phyloP scores from a whole-genome alignment of 2,113 vertebrate species.

The Malaclemys terrapin region DNA sequence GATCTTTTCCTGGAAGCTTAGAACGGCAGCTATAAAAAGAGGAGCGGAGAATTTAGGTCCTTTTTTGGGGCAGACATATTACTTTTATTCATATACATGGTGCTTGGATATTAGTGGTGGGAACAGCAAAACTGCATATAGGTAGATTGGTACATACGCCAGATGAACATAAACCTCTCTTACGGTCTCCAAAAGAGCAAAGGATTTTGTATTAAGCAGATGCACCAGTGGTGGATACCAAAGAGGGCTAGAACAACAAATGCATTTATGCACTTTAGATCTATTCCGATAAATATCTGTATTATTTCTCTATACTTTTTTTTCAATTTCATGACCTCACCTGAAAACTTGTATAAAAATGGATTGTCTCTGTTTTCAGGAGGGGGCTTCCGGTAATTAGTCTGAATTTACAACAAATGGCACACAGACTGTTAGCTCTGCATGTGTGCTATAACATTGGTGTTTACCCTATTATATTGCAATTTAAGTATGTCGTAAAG shows the following conservation, averaged over 20 bases:
- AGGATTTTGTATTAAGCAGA: not conserved
- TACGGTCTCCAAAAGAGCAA: not conserved
- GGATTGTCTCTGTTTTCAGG: constrained; percentile 50
- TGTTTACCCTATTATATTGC: constrained; percentile 89
- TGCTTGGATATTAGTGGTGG: not conserved
- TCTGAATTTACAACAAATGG: constrained; percentile 93
- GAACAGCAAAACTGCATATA: not conserved
- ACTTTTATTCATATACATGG: not conserved
- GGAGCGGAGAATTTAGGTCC: not conserved
- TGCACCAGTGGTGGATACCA: not conserved
- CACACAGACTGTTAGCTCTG: constrained; percentile 95
- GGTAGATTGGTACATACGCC: fast-evolving
- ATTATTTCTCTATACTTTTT: not conserved
- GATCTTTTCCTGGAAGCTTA: not conserved
- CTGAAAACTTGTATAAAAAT: constrained; percentile 54
- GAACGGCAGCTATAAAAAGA: not conserved
- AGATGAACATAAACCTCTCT: not conserved
- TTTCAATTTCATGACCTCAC: constrained; percentile 19
- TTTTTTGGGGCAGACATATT: not conserved
- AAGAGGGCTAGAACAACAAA: not conserved
- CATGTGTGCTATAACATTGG: constrained; percentile 91
- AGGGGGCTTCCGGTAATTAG: constrained; percentile 86
- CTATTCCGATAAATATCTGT: not conserved
- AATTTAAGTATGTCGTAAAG: constrained; percentile 85
- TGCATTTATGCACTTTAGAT: fast-evolving